These are phyloP conservation scores for Holacanthus passer DNA, from an alignment of 2,113 vertebrate genomes.

Conservation along the genomic window DNA sequence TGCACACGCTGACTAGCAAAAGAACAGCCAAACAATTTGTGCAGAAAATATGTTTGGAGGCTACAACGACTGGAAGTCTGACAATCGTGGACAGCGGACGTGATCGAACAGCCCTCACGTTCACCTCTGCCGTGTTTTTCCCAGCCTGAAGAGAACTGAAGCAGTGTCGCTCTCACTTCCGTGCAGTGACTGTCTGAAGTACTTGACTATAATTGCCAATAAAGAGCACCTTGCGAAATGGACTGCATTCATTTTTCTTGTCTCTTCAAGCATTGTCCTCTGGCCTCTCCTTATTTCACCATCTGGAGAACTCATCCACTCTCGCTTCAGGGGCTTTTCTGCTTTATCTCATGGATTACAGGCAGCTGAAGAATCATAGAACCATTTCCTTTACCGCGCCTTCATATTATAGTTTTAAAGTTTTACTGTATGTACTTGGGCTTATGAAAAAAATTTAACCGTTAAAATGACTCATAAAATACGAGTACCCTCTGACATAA, in stretches of 20 bases:
- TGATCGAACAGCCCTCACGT: slow-evolving; percentile 46
- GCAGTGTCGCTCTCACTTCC: slow-evolving; percentile 58
- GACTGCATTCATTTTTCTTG: slow-evolving; percentile 60
- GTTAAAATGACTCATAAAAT: slow-evolving; percentile 8
- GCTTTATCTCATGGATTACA: slow-evolving; percentile 56
- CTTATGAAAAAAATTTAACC: background rate
- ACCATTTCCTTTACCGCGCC: slow-evolving; percentile 16
- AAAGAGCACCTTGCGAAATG: slow-evolving; percentile 71
- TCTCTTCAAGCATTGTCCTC: slow-evolving; percentile 52
- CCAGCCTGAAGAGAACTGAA: slow-evolving; percentile 49
- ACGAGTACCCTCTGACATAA: background rate
- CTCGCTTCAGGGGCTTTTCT: slow-evolving; percentile 47
- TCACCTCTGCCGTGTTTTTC: slow-evolving; percentile 51
- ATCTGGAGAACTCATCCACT: slow-evolving; percentile 47
- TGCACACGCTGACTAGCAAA: slow-evolving; percentile 24
- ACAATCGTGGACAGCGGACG: background rate
- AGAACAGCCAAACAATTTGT: slow-evolving; percentile 25
- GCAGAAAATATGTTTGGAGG: slow-evolving; percentile 4
- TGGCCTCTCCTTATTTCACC: slow-evolving; percentile 33
- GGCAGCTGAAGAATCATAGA: slow-evolving; percentile 15
- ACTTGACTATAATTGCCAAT: slow-evolving; percentile 78
- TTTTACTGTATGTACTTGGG: background rate
- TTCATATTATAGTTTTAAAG: slow-evolving; percentile 14
- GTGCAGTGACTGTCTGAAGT: slow-evolving; percentile 62
- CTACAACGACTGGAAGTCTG: background rate